Percentiles rank a stretch among this genome's conserved stretches.
Conservation (phyloP, 2,113 vertebrate genomes). For the Rallus limicola region DNA sequence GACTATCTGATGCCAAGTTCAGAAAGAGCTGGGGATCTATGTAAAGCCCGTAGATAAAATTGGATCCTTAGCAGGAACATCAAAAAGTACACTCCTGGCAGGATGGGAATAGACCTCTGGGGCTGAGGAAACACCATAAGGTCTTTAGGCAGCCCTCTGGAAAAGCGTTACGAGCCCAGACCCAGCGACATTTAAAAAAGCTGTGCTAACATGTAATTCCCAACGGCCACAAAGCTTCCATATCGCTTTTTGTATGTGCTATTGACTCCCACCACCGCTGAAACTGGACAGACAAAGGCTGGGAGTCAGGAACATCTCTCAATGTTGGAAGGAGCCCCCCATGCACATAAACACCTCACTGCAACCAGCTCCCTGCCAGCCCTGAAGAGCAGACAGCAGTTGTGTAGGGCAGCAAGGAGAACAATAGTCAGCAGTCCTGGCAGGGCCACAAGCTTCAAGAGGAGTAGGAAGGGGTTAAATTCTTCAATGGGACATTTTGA, state of each 20-base stretch:
- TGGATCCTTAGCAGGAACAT: not conserved
- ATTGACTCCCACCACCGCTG: not conserved
- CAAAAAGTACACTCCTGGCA: not conserved
- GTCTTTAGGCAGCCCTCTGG: not conserved
- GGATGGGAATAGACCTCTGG: not conserved
- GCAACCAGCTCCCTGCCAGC: conserved; percentile 1
- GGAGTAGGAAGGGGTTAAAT: not conserved
- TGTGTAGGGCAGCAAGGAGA: not conserved
- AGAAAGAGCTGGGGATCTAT: not conserved
- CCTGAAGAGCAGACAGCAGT: not conserved
- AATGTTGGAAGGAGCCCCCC: not conserved
- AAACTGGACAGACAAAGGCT: not conserved
- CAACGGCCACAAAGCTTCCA: not conserved
- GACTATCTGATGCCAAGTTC: not conserved
- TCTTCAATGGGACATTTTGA: not conserved
- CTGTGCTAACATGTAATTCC: not conserved
- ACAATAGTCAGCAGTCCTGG: not conserved
- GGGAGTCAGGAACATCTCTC: not conserved
- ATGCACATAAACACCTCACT: not conserved
- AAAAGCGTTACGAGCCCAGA: not conserved
- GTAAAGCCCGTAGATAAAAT: not conserved
- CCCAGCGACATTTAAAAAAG: not conserved
- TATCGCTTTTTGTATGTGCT: not conserved
- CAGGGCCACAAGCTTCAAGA: accelerated
- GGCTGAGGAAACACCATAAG: not conserved